These are phyloP conservation scores for Micromesistius poutassou DNA, from an alignment of 2,797 vertebrate genomes.

Conservation along the genomic window DNA sequence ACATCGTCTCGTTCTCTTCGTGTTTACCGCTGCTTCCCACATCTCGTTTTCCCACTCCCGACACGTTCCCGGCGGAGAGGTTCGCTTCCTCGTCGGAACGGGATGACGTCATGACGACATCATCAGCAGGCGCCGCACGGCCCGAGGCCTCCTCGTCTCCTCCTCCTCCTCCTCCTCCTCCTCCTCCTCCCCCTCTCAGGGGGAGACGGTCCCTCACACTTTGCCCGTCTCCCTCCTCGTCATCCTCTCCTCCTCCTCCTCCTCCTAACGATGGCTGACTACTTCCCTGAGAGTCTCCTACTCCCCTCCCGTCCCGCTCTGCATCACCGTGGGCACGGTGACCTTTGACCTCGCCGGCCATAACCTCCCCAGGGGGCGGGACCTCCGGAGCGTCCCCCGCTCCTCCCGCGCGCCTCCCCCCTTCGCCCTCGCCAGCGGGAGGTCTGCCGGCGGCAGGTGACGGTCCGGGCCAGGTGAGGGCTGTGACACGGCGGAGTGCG, in stretches of 20 bases:
- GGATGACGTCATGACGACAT: constrained; percentile 31
- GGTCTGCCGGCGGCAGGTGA: constrained; percentile 35
- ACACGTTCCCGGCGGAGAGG: constrained; percentile 29
- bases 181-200: constrained; percentile 15
- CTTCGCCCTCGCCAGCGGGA: constrained; percentile 19
- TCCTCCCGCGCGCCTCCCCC: background rate
- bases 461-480: constrained; percentile 33
- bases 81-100: constrained; percentile 25
- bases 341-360: constrained; percentile 32
- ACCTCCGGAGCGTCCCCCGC: constrained; percentile 31
- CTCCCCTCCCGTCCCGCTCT: constrained; percentile 8
- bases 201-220: constrained; percentile 35
- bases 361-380: constrained; percentile 16
- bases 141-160: constrained; percentile 26
- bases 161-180: constrained; percentile 12
- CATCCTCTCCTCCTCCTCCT: constrained; percentile 32
- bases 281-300: constrained; percentile 18
- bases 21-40: constrained; percentile 28
- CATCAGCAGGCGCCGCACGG: constrained; percentile 33
- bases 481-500: constrained; percentile 35
- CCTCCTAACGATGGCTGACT: constrained; percentile 32
- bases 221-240: constrained; percentile 34
- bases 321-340: constrained; percentile 39
- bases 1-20: constrained; percentile 38
- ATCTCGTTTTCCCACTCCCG: constrained; percentile 25